These are phyloP conservation scores for Incurvaria masculella DNA, from an alignment of 2,888 invertebrate genomes.

Conservation along the genomic window DNA sequence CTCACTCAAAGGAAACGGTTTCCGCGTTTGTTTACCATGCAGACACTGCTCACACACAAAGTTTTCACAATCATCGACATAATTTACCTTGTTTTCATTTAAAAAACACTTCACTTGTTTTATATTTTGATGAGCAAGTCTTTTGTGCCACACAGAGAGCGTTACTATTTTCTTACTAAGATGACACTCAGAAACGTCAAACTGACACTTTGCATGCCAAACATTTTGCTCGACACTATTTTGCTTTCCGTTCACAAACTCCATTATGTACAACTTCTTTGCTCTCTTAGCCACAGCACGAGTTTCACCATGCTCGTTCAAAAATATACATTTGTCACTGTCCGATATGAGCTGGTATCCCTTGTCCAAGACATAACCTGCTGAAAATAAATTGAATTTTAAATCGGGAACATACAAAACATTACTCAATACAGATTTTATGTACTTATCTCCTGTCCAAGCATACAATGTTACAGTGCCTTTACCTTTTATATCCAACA, in stretches of 20 bases:
- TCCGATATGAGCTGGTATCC: no score
- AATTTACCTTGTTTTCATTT: conserved; percentile 6
- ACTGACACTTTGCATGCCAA: background rate
- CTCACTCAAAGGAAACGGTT: conserved; percentile 6
- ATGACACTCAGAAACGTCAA: no score
- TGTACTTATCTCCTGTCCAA: no score
- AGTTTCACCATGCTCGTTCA: background rate
- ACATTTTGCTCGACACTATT: conserved; percentile 22
- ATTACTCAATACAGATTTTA: no score
- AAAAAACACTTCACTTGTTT: conserved; percentile 6
- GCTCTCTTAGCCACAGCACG: background rate
- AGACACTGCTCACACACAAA: conserved; percentile 4
- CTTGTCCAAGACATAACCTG: background rate
- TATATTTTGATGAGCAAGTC: conserved; percentile 7
- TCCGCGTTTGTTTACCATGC: conserved; percentile 4
- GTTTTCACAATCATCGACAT: conserved; percentile 1
- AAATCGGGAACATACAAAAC: conserved; percentile 1
- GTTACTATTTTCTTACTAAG: no score
- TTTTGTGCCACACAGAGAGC: no score
- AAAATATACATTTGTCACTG: no score
- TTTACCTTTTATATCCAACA: no score
- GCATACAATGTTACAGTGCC: no score
- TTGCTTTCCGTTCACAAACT: conserved; percentile 9
- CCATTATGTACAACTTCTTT: background rate
- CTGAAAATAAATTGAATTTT: conserved; percentile 2